Conservation (phyloP, 1,140 invertebrate species). For the Drosophila triauraria region DNA sequence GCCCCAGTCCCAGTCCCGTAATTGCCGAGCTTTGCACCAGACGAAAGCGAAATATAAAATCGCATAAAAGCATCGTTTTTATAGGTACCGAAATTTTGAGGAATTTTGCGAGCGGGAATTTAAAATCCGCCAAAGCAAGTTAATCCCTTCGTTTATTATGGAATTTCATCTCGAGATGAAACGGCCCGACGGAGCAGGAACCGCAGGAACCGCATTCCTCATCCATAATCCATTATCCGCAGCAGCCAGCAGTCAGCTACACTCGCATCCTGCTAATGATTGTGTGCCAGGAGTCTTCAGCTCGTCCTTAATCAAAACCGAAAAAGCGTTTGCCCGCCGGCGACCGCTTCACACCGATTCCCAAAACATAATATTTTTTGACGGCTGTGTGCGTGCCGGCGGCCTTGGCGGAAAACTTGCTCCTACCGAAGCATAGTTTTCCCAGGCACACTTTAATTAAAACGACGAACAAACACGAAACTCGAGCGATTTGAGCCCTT, state of each 20-base stretch:
- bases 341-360: conserved; percentile 35
- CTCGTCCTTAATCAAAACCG: conserved; percentile 47
- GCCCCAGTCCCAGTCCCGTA: conserved; percentile 4
- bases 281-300: conserved; percentile 52
- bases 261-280: conserved; percentile 68
- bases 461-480: conserved; percentile 58
- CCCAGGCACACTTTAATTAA: conserved; percentile 70
- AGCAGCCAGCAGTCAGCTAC: conserved; percentile 17
- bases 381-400: conserved; percentile 33
- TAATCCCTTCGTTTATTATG: conserved; percentile 36
- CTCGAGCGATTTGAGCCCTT: conserved; percentile 3
- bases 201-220: conserved; percentile 24
- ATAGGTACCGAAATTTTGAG: conserved; percentile 19
- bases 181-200: not conserved
- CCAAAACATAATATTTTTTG: conserved; percentile 44
- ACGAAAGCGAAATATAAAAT: conserved; percentile 5
- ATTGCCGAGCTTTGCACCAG: conserved; percentile 24
- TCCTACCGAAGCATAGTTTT: conserved; percentile 47
- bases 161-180: conserved; percentile 32
- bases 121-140: conserved; percentile 19
- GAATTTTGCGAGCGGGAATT: conserved; percentile 20
- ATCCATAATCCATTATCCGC: conserved; percentile 39
- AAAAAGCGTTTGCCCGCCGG: conserved; percentile 30
- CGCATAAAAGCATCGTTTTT: conserved; percentile 28
- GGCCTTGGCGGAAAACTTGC: conserved; percentile 36